Base-by-base conservation (phyloP, 2,888 invertebrate species). In the Rhynchonema sp. region DNA sequence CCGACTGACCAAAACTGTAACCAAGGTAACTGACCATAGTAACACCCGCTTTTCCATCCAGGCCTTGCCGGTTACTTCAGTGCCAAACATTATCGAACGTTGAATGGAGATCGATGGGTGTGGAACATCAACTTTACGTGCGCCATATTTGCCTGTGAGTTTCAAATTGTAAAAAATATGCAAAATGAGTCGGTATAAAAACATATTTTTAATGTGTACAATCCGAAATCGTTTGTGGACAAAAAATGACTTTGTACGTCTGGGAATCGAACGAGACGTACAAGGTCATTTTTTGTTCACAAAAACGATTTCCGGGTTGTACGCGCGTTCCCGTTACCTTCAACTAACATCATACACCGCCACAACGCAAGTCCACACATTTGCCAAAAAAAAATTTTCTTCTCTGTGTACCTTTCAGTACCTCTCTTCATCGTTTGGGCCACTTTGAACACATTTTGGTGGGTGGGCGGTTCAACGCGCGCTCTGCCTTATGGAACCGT, bases 51-150 rank as follows among this genome's bases (percentile, higher is more conserved):
- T 56, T 26, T 67, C 53, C 6, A 58, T 66, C 1, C 65, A 76
- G 77, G 75, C 65, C 71, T 79, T 30, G 75, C 77, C 59, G 79
- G 79, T n/a, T 78, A 74, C 66, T 75, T 78, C 57, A 75, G 77
- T 20, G 68, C 75, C 29, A 72, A 73, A 60, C 73, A 74, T 70
- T 78, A 75, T 67, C 70, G 69, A 57, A 73, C 74, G 65, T 74
- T 78, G 75, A 75, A 75, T 56, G 75, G 74, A 57, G 59, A 62
- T 72, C 72, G 72, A 61, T 79, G 79, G 79, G 76, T 78, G 23
- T 74, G 75, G 70, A 78, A 77, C 65, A 75, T 78, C 61, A 78
- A 78, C 66, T 67, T 78, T 1, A 78, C 78, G 1, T 77, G 77
- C 1, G 72, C 74, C 57, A 68, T 78, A 9, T 79, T 78, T 70